These are phyloP conservation scores for Halictus quadricinctus DNA, from an alignment of 2,888 invertebrate genomes.

Conservation along the genomic window DNA sequence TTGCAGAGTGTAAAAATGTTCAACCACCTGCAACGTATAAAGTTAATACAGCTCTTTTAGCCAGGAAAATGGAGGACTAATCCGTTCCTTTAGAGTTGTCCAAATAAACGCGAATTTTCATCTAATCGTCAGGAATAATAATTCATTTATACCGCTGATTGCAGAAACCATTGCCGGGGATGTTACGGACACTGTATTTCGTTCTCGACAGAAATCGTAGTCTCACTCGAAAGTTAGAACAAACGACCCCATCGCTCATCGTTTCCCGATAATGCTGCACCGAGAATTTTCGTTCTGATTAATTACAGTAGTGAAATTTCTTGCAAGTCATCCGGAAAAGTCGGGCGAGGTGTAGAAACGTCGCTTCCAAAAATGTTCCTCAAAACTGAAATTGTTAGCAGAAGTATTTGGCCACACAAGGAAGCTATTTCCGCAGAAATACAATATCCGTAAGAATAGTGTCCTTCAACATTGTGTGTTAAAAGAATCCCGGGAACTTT, in stretches of 20 bases:
- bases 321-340: not conserved
- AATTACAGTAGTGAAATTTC: not conserved
- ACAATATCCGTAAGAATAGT: not conserved
- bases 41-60: not conserved
- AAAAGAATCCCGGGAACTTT: slow-evolving; percentile 50
- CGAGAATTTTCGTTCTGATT: slow-evolving; percentile 1
- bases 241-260: not conserved
- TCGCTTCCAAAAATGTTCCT: not conserved
- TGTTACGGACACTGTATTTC: not conserved
- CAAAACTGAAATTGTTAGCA: not conserved
- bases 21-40: not conserved
- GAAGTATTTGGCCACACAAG: not conserved
- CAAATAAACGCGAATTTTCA: not conserved
- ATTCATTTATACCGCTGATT: not conserved
- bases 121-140: not conserved
- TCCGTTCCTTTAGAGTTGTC: not conserved
- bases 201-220: not conserved
- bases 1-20: not conserved
- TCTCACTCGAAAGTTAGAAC: not conserved
- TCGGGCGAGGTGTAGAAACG: not conserved
- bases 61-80: not conserved
- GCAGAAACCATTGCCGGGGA: not conserved
- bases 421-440: not conserved
- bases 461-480: not conserved
- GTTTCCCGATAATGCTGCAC: not conserved